Conservation (phyloP, 2,113 vertebrate genomes). For the Salvelinus fontinalis region DNA sequence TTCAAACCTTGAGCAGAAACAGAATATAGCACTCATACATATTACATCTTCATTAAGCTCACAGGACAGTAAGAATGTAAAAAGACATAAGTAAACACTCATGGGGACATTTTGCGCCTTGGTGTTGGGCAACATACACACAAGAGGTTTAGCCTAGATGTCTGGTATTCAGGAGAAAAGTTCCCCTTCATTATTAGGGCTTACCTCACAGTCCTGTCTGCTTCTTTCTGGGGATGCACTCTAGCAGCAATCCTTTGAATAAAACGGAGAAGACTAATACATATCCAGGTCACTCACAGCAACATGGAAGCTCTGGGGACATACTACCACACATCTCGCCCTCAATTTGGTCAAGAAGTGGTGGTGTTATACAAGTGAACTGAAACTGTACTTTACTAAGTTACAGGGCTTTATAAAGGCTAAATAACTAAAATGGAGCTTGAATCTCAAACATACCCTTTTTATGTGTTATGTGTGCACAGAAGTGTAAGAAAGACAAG, state of each 20-base stretch:
- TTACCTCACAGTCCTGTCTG: background rate
- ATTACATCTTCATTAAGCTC: background rate
- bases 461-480: too few species aligned
- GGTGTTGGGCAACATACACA: background rate
- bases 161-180: background rate
- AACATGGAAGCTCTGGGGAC: conserved; percentile 6
- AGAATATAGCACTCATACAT: background rate
- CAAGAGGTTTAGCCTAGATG: conserved; percentile 1
- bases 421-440: too few species aligned
- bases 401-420: background rate
- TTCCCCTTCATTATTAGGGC: background rate
- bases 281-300: conserved; percentile 9
- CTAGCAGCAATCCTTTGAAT: background rate
- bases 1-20: background rate
- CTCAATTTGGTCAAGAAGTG: background rate
- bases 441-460: too few species aligned
- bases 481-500: too few species aligned
- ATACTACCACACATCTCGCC: background rate
- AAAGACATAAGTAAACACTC: background rate
- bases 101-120: background rate
- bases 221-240: background rate
- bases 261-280: background rate
- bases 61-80: background rate
- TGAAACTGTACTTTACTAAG: background rate
- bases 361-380: background rate